Evolutionary conservation across 30 jellyfish, hydroid and myxozoan genomes (phyloP), one percentile per base, ranked within the genome.

Genomic region (Hydractinia echinata): DNA sequence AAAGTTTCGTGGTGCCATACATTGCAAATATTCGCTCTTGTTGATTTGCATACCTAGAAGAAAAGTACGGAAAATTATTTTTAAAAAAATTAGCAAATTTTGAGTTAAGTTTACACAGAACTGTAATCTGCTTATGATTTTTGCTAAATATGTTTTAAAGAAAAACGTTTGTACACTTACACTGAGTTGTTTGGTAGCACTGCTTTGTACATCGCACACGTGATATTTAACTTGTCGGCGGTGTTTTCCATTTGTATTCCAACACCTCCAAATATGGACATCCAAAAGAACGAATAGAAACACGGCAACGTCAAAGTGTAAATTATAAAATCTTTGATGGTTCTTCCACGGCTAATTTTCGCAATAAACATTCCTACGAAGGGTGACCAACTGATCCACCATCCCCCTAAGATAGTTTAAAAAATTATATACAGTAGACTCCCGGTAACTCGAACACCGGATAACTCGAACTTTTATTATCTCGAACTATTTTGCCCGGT

Each of bases 361-460:
- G 97, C 97, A 60, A 91, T 91, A 82, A 91, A 91, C 97, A 91
- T 91, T 5, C 97, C 97, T 66, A 91, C 97, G 49, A 91, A 91
- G 4, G 97, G 97, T 21, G 95, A 91, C 97, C 97, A 91, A 61
- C 96, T 92, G 79, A 91, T 83, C 97, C 97, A 91, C 97, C 97
- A 91, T 21, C 97, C 97, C 97, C 97, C 87, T 80, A 61, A 62
- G 67, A 61, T 49, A 52, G 16, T 18, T 72, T 52, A 30, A 7
- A 10, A 72, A 7, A 72, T 1, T 50, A 62, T 62, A n/a, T n/a
- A n/a, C n/a, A n/a, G n/a, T n/a, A n/a, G n/a, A n/a, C n/a, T n/a
- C n/a, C n/a, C n/a, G n/a, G n/a, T n/a, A n/a, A n/a, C n/a, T n/a
- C n/a, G n/a, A n/a, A n/a, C n/a, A n/a, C n/a, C n/a, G n/a, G n/a